phyloP scores from a whole-genome alignment of 2,797 vertebrate genomes.

The Chaetophractus vellerosus region DNA sequence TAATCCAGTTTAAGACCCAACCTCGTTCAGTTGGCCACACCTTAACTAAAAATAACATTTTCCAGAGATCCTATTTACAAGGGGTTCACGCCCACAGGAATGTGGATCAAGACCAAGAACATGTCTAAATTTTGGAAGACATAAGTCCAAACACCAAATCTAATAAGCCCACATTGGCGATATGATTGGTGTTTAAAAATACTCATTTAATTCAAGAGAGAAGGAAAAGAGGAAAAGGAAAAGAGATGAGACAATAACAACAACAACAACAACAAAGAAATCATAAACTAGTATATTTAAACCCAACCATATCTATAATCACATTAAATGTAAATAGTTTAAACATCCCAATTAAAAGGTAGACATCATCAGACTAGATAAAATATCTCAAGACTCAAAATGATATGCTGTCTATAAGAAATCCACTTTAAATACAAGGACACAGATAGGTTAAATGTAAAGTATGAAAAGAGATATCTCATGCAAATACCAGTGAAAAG shows the following conservation, averaged over 20 bases:
- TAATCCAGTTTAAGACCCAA: too few relatives aligned
- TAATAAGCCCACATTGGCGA: not conserved
- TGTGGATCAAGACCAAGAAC: too few relatives aligned
- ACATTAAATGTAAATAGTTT: not conserved
- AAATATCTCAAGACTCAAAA: not conserved
- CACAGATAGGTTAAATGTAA: not conserved
- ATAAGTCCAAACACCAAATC: not conserved
- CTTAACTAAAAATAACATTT: too few relatives aligned
- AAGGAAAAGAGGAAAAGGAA: not conserved
- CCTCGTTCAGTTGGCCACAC: too few relatives aligned
- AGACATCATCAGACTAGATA: not conserved
- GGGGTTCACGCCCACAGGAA: too few relatives aligned
- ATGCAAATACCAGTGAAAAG: not conserved
- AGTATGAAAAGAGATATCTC: not conserved
- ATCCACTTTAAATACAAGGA: not conserved
- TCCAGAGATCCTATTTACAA: too few relatives aligned
- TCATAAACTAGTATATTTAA: not conserved
- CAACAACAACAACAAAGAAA: not conserved
- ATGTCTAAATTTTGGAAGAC: too few relatives aligned
- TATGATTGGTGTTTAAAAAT: not conserved
- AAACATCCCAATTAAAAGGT: not conserved
- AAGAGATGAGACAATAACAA: not conserved
- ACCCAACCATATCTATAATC: not conserved
- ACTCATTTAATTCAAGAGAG: not conserved
- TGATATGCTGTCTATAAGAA: not conserved